Base-by-base conservation (phyloP, 2,888 invertebrate species). In the Acrobasis consociella region DNA sequence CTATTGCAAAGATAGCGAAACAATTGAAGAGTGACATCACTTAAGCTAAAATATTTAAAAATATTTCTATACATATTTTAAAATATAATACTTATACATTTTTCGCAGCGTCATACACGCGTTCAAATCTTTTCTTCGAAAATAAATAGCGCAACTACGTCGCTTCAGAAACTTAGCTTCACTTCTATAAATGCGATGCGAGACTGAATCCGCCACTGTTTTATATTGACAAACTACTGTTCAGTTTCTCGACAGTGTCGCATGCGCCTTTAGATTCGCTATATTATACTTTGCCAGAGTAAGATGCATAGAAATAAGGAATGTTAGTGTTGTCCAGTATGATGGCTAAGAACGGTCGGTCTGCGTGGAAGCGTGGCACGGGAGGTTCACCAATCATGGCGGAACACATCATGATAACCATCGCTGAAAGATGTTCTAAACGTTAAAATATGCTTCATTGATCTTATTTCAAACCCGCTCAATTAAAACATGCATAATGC, bases 311-410 rank as follows among this genome's bases (percentile, higher is more conserved):
- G 67, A 81, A 79, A 58, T 70, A 64, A 8, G 72, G 67, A 9
- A 65, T 64, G n/a, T 42, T 13, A 39, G 42, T 11, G n/a, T 64
- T 62, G 53, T 71, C 67, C 2, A 71, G 60, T 10, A 74, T 70
- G 11, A 73, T 62, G 3, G 71, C 72, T 55, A 83, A 39, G 73
- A 81, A 84, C 9, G 83, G 81, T 58, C 73, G 80, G 61, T 82
- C 70, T 0, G 80, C 83, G 22, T 15, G 55, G 67, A 82, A 80
- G 42, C 63, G 64, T 39, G 59, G 64, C 56, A 66, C 42, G 13
- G 67, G 67, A 0, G 64, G 63, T 58, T 58, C 62, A n/a, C 60
- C 66, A 52, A 72, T 56, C 61, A 65, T 68, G 38, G 70, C 69
- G 15, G 13, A 9, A 58, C 55, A 68, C 37, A 62, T 62, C 64